A percentile compares a stretch with the other conserved stretches of the same genome.
Evolutionary conservation across 2,797 vertebrate species (phyloP).

Genomic region (Nothura maculosa): DNA sequence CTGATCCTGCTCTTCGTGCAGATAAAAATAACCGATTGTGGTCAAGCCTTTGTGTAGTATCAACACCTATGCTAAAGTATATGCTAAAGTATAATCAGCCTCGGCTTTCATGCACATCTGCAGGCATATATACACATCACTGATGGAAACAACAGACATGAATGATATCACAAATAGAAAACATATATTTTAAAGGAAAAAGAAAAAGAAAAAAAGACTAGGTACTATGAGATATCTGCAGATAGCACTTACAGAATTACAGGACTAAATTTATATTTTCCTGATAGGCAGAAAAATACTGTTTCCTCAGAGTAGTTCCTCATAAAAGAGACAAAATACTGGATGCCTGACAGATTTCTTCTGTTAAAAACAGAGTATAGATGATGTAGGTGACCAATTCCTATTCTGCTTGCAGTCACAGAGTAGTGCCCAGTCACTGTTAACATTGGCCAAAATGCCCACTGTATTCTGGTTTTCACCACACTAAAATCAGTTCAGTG

Average conservation of each 20-base stretch:
- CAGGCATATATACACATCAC: background rate
- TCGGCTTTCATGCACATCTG: background rate
- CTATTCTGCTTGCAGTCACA: background rate
- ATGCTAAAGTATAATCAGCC: background rate
- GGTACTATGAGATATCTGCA: background rate
- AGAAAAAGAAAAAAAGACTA: background rate
- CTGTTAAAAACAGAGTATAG: background rate
- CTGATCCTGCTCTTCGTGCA: background rate
- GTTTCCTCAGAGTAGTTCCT: background rate
- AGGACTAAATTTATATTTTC: background rate
- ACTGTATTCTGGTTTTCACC: background rate
- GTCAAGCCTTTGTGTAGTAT: background rate
- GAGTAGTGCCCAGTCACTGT: fast-evolving
- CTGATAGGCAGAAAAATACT: background rate
- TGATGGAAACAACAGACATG: background rate
- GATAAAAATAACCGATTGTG: background rate
- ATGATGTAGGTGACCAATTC: background rate
- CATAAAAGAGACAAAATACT: background rate
- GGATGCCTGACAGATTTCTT: background rate
- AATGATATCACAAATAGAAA: background rate
- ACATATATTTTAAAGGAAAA: fast-evolving
- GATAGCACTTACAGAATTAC: background rate
- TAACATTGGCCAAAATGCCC: fast-evolving
- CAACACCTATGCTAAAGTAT: background rate
- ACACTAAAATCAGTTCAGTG: background rate